Evolutionary conservation across 2,888 invertebrate species (phyloP).

Genomic region (Ellobium chinense): DNA sequence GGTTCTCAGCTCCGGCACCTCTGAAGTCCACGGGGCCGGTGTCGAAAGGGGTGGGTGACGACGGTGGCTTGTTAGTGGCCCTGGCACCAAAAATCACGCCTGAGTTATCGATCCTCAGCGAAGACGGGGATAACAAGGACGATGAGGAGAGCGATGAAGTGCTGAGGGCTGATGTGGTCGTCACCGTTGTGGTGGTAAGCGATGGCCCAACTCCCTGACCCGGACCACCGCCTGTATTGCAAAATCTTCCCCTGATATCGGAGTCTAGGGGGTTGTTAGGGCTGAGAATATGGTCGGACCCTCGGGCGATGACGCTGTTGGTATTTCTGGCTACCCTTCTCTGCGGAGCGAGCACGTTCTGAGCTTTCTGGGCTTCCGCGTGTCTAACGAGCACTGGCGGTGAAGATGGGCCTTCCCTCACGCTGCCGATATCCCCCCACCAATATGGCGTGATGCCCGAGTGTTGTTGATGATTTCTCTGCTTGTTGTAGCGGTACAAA

Average conservation of each 20-base stretch:
- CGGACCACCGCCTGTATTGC: neutral
- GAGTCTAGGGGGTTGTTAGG: neutral
- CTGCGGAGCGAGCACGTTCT: neutral
- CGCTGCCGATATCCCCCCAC: slow-evolving; percentile 45
- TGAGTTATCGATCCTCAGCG: neutral
- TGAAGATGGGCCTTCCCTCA: slow-evolving; percentile 40
- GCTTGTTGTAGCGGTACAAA: slow-evolving; percentile 22
- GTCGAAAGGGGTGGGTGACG: neutral
- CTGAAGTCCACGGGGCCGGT: neutral
- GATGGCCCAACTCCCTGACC: neutral
- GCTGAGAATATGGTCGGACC: too few species aligned
- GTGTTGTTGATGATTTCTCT: slow-evolving; percentile 17
- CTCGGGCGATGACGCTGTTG: neutral
- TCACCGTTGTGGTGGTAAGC: neutral
- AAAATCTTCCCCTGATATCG: neutral
- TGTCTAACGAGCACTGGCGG: slow-evolving; percentile 37
- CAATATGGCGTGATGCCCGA: slow-evolving; percentile 32
- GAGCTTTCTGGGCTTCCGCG: neutral
- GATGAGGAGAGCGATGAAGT: neutral
- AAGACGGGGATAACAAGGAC: neutral
- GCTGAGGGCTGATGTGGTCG: neutral
- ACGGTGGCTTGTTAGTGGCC: too few species aligned
- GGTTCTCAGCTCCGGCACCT: neutral
- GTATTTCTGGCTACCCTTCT: neutral
- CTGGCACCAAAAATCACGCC: neutral